Evolutionary conservation across 2,113 vertebrate species (phyloP), one percentile per base, ranked within the genome.

Genomic region (Osmerus eperlanus): DNA sequence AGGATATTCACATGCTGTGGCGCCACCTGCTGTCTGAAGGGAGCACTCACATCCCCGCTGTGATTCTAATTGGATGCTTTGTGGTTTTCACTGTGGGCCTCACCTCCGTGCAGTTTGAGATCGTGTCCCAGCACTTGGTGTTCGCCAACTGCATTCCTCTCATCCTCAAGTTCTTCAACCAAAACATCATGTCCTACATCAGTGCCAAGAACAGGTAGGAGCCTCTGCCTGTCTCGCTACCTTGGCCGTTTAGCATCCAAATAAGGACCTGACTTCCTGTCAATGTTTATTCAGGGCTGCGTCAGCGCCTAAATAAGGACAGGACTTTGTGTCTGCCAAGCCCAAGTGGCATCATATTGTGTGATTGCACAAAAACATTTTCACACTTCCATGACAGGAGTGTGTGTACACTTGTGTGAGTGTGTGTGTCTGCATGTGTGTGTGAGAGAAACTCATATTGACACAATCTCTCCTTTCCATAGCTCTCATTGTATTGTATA

Each of bases 131-230:
- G 15, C 97, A 99, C 60, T 88, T 99, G 87, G 96, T 99, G 78
- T 99, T 99, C 85, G 97, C 97, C 89, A 99, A 98, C 92, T 99
- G 97, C 85, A 98, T 99, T 87, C 97, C 97, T 0, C 90, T 99
- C 88, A 98, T 99, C 84, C 94, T 99, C 84, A 99, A 99, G 89
- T 99, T 99, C 93, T 99, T 99, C 94, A 98, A 98, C 92, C 97
- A 98, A 88, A 98, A 98, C 87, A 97, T 98, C 88, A 92, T 98
- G 93, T 98, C 97, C 63, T 99, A 98, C 67, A 98, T 98, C 89
- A 94, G 95, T 77, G 95, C 97, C 90, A 98, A 96, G 86, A 98
- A 98, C 93, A 96, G 97, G 97, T 98, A 92, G 36, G 71, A 14
- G 32, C 29, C n/a, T 14, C 13, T 51, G 23, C 67, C 25, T 11